Evolutionary conservation across 2,797 vertebrate species (phyloP), one percentile per base, ranked within the genome.

Genomic region (Masticophis lateralis): DNA sequence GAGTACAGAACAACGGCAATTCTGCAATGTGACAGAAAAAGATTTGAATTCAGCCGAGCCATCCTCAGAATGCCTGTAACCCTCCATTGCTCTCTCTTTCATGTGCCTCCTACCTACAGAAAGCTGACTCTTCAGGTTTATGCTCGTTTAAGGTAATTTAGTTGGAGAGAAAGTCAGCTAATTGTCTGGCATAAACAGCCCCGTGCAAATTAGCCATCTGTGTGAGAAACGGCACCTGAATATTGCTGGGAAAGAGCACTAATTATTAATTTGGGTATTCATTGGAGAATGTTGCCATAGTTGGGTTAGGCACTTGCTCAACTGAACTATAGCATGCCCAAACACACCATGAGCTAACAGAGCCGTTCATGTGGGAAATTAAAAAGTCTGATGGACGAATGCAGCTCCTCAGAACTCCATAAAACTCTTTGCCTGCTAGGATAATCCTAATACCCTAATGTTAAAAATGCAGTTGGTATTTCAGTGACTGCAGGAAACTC

Each of bases 361-460:
- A 96, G 95, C 94, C 95, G 79, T 96, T 96, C 96, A 97, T 95
- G 96, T 97, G 96, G 96, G 95, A 97, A 97, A 97, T 97, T 97
- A 95, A 96, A 97, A 97, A 96, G 95, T 96, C 97, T 93, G 93
- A 94, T 95, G 96, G 95, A 96, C 60, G 10, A 95, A 95, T 96
- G 94, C 22, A 94, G 95, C 97, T 94, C 94, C 10, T 0, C 0
- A 94, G 95, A 95, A 96, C 96, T 97, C 96, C 96, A 96, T 96
- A 96, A 96, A 97, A 96, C 95, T 92, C 95, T 95, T 91, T 96
- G 94, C 95, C 91, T 97, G 86, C 0, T 7, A 96, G 95, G 90
- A 83, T 94, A 94, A 92, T 95, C 88, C 96, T 96, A 95, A 93
- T 96, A 59, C 96, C 94, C 53, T 57, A 89, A 90, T 92, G 94